Evolutionary conservation across 2,113 vertebrate species (phyloP), one percentile per base, ranked within the genome.

Genomic region (Triplophysa dalaica): DNA sequence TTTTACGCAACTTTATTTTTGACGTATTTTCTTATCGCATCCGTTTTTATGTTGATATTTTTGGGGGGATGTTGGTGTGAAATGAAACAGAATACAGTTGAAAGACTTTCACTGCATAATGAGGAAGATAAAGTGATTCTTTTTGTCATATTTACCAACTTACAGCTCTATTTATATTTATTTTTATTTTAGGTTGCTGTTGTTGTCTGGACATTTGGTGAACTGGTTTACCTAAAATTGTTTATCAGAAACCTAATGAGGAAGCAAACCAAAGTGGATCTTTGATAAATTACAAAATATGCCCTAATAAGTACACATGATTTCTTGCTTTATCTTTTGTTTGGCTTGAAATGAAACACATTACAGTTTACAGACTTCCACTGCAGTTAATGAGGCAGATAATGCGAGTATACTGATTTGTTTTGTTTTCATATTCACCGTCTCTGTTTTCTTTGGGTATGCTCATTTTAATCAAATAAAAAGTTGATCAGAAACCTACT

Each of bases 1-100:
- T 95, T 96, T 75, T 43, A 48, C 65, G 5, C 43, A 50, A 8
- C 48, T 69, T 50, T 8, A 26, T 14, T 52, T 50, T 56, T 21
- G 21, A 1, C 54, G 1, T n/a, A 16, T 58, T 21, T 58, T 58
- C 54, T 58, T 58, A 58, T 58, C 54, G 21, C 8, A 21, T 16
- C 8, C 19, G 9, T 21, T 58, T 58, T 58, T 21, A 21, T 10
- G 33, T 58, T 58, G 1, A n/a, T 9, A 58, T 58, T 58, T n/a
- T 16, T 19, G 50, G 14, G 14, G 8, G 33, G 33, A 8, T 38
- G 33, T 12, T 45, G 43, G 11, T 45, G 12, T 45, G 50, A 54
- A 54, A 17, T 58, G 8, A 8, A 58, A 21, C 8, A 58, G 8
- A 58, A 58, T n/a, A 21, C 17, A 58, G 54, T 58, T 58, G 8